Percentiles rank a stretch among this genome's conserved stretches.
Evolutionary conservation across 2,888 invertebrate genomes (phyloP).

Genomic region (Watsonalla binaria): DNA sequence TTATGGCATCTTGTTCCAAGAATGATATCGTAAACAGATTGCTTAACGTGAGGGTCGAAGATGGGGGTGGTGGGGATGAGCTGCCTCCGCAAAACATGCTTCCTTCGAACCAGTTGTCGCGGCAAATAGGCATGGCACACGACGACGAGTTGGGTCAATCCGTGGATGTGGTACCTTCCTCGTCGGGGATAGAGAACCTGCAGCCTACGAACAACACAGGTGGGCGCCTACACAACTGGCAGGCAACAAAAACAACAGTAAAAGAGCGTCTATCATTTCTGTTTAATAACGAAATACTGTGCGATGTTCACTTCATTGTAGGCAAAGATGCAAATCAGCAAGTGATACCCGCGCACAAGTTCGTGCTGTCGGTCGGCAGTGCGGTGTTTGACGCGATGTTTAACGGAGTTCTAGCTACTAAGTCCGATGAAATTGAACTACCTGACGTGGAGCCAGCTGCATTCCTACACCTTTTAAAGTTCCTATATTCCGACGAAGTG

Average conservation of each 20-base stretch:
- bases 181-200: constrained; percentile 57
- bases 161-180: constrained; percentile 49
- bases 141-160: constrained; percentile 55
- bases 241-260: constrained; percentile 86
- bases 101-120: constrained; percentile 65
- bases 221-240: constrained; percentile 81
- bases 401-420: constrained; percentile 85
- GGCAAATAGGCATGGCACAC: constrained; percentile 43
- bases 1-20: constrained; percentile 67
- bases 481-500: constrained; percentile 89
- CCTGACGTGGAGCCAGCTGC: constrained; percentile 92
- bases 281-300: constrained; percentile 71
- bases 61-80: constrained; percentile 53
- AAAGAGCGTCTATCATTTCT: constrained; percentile 85
- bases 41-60: constrained; percentile 56
- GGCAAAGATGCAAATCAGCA: constrained; percentile 84
- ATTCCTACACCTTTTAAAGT: constrained; percentile 85
- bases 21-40: constrained; percentile 66
- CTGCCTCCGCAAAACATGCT: constrained; percentile 74
- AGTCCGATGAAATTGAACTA: constrained; percentile 85
- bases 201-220: constrained; percentile 64
- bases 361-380: constrained; percentile 89
- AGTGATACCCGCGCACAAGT: constrained; percentile 88
- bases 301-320: constrained; percentile 88
- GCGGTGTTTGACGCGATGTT: constrained; percentile 94